Base-by-base conservation (phyloP, 2,888 invertebrate species). In the Drosophila austrosaltans region DNA sequence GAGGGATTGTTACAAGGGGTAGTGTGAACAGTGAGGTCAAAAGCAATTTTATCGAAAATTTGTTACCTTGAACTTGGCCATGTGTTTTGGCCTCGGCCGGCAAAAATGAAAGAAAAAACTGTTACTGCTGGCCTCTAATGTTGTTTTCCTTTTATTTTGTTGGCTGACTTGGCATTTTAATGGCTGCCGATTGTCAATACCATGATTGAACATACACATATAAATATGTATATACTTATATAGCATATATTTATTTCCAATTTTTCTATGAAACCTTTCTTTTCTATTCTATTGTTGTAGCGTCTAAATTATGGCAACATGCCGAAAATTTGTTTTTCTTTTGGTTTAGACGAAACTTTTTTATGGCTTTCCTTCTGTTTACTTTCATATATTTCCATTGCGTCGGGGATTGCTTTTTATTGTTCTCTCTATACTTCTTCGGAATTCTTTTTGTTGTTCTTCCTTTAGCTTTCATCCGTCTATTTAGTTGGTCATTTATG, bases 181-280 rank as follows among this genome's bases (percentile, higher is more conserved):
- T 82, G 88, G 86, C 74, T 65, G 70, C 63, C 72, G 72, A 82
- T 85, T 87, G 80, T 85, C 82, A 82, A 82, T 82, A 82, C 22
- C 48, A 82, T 77, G 77, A 69, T 59, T 63, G 77, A 68, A 66
- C 70, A 87, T 66, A 70, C 69, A 87, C 66, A 72, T 69, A 71
- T 66, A 28, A 53, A 28, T 39, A 16, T 30, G 25, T 53, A 36
- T 53, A 36, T 61, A 16, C 16, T 16, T 16, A 44, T 30, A 53
- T 60, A 39, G 36, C 10, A 36, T 69, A 42, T 40, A 58, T 20
- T 59, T 61, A 48, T 61, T 67, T 53, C 58, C 63, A 63, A 67
- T 75, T 54, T 25, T 22, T 22, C 16, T 16, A 60, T 6, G 62
- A 60, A 44, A 67, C 68, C 72, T 58, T 72, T 64, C 44, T 64